A percentile compares a stretch with the other conserved stretches of the same genome.
These are phyloP conservation scores for Cettia cetti DNA, from an alignment of 2,113 vertebrate genomes.

Conservation along the genomic window DNA sequence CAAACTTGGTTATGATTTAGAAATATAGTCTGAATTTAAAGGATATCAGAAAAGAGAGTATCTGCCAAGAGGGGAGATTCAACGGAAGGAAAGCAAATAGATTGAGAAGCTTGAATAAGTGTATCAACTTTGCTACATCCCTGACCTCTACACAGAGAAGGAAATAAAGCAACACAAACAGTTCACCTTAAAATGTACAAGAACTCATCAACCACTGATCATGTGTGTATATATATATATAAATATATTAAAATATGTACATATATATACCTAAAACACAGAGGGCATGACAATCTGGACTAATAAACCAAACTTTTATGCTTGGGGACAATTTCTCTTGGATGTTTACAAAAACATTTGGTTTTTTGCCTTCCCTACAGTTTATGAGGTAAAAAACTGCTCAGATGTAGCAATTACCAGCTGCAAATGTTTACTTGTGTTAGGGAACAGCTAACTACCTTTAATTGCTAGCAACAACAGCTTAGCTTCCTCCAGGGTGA, in stretches of 20 bases:
- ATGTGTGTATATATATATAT: neutral
- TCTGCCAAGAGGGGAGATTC: neutral
- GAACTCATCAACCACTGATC: neutral
- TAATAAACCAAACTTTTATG: neutral
- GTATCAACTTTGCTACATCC: neutral
- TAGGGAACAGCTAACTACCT: neutral
- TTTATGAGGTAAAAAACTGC: neutral
- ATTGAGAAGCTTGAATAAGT: neutral
- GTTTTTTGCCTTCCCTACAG: neutral
- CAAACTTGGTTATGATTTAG: neutral
- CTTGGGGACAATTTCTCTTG: neutral
- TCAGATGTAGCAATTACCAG: neutral
- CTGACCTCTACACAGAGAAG: neutral
- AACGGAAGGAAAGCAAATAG: neutral
- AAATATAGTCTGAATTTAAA: neutral
- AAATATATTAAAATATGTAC: neutral
- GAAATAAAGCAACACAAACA: neutral
- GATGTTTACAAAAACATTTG: neutral
- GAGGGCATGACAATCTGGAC: neutral
- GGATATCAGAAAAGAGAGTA: neutral
- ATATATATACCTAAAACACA: neutral
- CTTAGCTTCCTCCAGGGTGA: neutral
- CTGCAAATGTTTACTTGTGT: neutral
- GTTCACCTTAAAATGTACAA: neutral
- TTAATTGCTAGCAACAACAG: slow-evolving; percentile 16